A percentile compares a stretch with the other conserved stretches of the same genome.
phyloP scores from a whole-genome alignment of 2,888 invertebrate genomes.

The Epirrhoe tristata region DNA sequence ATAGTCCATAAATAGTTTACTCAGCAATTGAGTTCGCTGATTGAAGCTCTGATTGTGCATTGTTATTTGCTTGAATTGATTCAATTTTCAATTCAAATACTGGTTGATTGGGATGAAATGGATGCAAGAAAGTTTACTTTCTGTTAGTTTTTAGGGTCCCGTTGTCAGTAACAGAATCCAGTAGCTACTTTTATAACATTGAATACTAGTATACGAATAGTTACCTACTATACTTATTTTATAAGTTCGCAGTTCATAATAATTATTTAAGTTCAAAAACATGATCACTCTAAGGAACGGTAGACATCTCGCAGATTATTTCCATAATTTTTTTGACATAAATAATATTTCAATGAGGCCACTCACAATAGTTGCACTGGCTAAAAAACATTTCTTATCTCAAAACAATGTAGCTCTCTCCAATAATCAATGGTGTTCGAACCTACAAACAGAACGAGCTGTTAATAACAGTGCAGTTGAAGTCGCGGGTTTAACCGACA shows the following conservation, averaged over 20 bases:
- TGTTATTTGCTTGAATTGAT: conserved; percentile 47
- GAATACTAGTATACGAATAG: too few species aligned
- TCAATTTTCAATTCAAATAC: conserved; percentile 28
- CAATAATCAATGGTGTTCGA: conserved; percentile 15
- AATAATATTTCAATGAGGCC: too few species aligned
- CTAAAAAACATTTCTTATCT: background rate
- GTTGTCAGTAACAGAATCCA: background rate
- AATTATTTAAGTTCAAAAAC: too few species aligned
- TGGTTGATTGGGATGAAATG: conserved; percentile 22
- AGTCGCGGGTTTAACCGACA: conserved; percentile 20
- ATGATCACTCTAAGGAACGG: too few species aligned
- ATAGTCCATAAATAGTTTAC: conserved; percentile 60
- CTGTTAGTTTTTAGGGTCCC: conserved; percentile 12
- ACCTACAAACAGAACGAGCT: conserved; percentile 17
- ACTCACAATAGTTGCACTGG: too few species aligned
- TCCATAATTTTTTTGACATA: too few species aligned
- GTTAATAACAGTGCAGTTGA: conserved; percentile 11
- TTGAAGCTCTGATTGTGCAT: conserved; percentile 45
- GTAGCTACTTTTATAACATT: too few species aligned
- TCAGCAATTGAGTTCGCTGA: conserved; percentile 49
- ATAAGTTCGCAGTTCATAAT: too few species aligned
- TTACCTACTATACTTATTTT: too few species aligned
- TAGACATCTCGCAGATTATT: too few species aligned
- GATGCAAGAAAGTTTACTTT: conserved; percentile 21
- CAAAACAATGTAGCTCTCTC: conserved; percentile 21